phyloP scores from a whole-genome alignment of 2,888 invertebrate species.

The Alsophila aescularia region DNA sequence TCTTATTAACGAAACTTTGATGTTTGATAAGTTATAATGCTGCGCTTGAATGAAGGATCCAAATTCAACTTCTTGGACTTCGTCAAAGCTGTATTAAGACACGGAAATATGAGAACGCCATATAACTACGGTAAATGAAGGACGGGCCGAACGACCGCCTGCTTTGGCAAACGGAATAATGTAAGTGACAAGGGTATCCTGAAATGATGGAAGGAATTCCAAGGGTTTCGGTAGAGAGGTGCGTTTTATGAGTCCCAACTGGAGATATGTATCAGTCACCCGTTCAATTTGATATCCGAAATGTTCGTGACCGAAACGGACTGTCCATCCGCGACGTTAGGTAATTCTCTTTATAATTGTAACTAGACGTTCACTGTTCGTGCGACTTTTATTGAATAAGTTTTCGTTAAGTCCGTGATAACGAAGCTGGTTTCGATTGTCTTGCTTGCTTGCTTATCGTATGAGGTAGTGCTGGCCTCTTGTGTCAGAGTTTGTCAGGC shows the following conservation, averaged over 20 bases:
- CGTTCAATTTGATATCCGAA: conserved; percentile 54
- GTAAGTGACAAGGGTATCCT: conserved; percentile 80
- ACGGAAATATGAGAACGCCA: conserved; percentile 74
- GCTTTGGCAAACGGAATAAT: conserved; percentile 72
- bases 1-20: neutral
- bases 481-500: too few species aligned
- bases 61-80: conserved; percentile 39
- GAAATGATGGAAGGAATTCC: conserved; percentile 78
- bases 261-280: conserved; percentile 62
- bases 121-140: conserved; percentile 79
- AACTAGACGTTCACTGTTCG: conserved; percentile 26
- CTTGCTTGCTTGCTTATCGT: too few species aligned
- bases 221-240: conserved; percentile 63
- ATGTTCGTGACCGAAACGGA: conserved; percentile 39
- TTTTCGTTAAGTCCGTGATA: too few species aligned
- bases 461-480: too few species aligned
- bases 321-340: conserved; percentile 24
- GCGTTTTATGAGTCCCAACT: conserved; percentile 66
- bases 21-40: conserved; percentile 13
- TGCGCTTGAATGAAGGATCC: conserved; percentile 42
- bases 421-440: too few species aligned
- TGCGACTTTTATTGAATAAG: conserved; percentile 16
- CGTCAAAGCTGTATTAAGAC: conserved; percentile 61
- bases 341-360: conserved; percentile 30
- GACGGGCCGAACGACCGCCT: conserved; percentile 67